Conservation (phyloP, 92 coral and sea anemone genomes). For the Ricordea florida region DNA sequence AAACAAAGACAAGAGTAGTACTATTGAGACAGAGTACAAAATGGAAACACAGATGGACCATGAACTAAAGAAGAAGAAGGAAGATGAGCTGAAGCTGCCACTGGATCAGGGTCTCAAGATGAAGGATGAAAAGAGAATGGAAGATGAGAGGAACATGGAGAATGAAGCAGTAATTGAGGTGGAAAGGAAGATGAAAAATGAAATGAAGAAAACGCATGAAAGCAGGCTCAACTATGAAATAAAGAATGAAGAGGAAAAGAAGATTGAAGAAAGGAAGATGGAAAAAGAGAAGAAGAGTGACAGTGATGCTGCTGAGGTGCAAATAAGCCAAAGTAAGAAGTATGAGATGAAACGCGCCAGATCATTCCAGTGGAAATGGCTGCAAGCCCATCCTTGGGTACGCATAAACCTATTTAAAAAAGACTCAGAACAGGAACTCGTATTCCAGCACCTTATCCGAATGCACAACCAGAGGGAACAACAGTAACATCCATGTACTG, state of each 20-base stretch:
- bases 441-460: background rate
- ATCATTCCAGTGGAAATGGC: background rate
- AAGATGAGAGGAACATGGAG: background rate
- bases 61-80: background rate
- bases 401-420: background rate
- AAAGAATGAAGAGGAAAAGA: background rate
- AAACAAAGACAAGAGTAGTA: background rate
- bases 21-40: background rate
- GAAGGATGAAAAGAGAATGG: background rate
- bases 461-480: background rate
- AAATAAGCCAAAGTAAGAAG: background rate
- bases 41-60: background rate
- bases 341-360: background rate
- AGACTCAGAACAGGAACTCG: background rate
- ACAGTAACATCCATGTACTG: slow-evolving; percentile 27
- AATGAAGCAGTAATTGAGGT: background rate
- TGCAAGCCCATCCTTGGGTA: background rate
- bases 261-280: background rate
- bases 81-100: background rate
- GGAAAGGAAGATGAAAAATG: background rate
- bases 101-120: too few relatives aligned
- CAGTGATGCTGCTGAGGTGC: background rate
- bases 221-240: background rate
- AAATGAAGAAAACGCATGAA: background rate
- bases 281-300: background rate